These are phyloP conservation scores for Pseudomyrmex flavicornis DNA, from an alignment of 1,140 invertebrate species.

Conservation along the genomic window DNA sequence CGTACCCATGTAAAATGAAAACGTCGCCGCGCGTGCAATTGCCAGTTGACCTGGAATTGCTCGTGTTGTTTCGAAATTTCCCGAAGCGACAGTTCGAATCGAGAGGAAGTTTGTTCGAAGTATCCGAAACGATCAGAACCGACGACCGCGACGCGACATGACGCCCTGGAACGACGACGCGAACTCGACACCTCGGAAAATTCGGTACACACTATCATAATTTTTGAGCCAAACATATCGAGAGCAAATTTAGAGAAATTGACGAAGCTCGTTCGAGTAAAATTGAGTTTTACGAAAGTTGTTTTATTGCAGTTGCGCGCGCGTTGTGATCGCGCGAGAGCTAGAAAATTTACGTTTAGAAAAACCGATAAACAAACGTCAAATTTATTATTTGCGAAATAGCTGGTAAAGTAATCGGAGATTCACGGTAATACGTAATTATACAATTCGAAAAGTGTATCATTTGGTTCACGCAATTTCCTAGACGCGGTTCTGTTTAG, in stretches of 20 bases:
- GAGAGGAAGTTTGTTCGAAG: slow-evolving; percentile 41
- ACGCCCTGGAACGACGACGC: too few species aligned
- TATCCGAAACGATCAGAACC: slow-evolving; percentile 24
- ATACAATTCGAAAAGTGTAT: neutral
- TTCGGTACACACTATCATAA: too few species aligned
- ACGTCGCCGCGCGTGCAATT: slow-evolving; percentile 28
- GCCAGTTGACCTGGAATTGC: slow-evolving; percentile 28
- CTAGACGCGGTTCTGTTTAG: neutral
- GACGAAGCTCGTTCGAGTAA: too few species aligned
- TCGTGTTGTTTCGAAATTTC: slow-evolving; percentile 21
- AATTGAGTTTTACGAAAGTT: too few species aligned
- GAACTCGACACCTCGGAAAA: too few species aligned
- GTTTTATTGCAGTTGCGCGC: neutral
- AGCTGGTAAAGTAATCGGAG: neutral
- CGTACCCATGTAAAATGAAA: slow-evolving; percentile 50
- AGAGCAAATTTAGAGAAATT: too few species aligned
- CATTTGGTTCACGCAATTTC: neutral
- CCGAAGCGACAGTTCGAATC: slow-evolving; percentile 20
- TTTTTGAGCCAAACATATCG: too few species aligned
- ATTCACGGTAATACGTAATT: neutral
- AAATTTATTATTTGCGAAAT: slow-evolving; percentile 12
- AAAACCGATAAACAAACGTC: neutral
- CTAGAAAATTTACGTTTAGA: neutral
- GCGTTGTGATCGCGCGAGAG: neutral
- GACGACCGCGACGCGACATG: slow-evolving; percentile 1